phyloP scores from a whole-genome alignment of 2,888 invertebrate species.

The Eudasyphora cyanicolor region DNA sequence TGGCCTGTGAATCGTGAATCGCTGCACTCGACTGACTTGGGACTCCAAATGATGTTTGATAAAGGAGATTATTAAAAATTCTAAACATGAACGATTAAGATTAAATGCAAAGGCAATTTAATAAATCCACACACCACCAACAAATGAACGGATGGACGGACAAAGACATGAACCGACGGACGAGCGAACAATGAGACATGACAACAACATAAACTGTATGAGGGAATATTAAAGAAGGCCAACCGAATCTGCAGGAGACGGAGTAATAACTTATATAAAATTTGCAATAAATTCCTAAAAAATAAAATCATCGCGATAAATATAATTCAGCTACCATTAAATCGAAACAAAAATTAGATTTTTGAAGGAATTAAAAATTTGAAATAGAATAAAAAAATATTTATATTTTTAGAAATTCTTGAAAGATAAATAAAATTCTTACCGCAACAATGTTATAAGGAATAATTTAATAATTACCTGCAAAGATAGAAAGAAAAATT shows the following conservation, averaged over 20 bases:
- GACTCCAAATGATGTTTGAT: constrained; percentile 39
- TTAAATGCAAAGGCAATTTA: constrained; percentile 47
- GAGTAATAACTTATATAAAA: not conserved
- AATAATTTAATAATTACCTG: too few species aligned
- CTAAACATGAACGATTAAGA: constrained; percentile 59
- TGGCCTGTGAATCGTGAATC: constrained; percentile 2
- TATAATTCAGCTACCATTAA: too few species aligned
- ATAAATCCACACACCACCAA: constrained; percentile 9
- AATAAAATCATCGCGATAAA: too few species aligned
- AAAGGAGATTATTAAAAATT: constrained; percentile 53
- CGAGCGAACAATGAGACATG: not conserved
- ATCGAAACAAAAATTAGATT: too few species aligned
- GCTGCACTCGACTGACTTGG: not conserved
- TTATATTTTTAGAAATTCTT: too few species aligned
- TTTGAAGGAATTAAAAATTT: too few species aligned
- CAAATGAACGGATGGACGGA: not conserved
- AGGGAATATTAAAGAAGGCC: not conserved
- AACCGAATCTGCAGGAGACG: not conserved
- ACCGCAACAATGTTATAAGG: too few species aligned
- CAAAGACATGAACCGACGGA: not conserved
- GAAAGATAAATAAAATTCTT: too few species aligned
- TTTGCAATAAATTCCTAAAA: too few species aligned
- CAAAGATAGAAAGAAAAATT: too few species aligned
- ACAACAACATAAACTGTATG: not conserved
- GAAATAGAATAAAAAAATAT: too few species aligned